These are phyloP conservation scores for Meganola albula DNA, from an alignment of 2,888 invertebrate species.

Conservation along the genomic window DNA sequence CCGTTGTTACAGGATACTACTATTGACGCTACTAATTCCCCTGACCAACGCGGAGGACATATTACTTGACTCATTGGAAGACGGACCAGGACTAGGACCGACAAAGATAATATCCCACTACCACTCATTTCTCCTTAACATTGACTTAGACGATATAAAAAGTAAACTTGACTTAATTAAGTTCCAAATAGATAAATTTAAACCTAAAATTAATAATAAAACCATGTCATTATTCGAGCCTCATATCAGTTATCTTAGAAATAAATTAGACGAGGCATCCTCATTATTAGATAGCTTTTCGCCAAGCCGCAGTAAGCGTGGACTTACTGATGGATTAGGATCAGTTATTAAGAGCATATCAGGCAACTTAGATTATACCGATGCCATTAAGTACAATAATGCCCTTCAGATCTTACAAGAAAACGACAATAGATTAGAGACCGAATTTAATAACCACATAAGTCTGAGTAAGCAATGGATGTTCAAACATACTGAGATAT, in stretches of 20 bases:
- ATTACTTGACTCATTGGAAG: too few relatives aligned
- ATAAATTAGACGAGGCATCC: background rate
- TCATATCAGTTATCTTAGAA: background rate
- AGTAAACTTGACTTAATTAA: background rate
- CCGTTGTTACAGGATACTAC: too few relatives aligned
- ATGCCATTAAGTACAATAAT: background rate
- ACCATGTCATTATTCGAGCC: background rate
- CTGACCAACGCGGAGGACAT: too few relatives aligned
- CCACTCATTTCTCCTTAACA: conserved; percentile 3
- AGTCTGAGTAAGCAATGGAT: background rate
- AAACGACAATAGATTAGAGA: background rate
- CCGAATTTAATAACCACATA: background rate
- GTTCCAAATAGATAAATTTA: background rate
- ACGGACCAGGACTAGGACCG: background rate
- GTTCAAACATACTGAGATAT: background rate
- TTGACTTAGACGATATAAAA: conserved; percentile 1
- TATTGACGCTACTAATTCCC: too few relatives aligned
- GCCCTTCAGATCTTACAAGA: background rate
- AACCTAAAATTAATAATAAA: background rate
- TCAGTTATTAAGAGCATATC: conserved; percentile 6
- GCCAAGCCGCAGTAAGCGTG: background rate
- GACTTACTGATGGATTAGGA: conserved; percentile 3
- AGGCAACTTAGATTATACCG: background rate
- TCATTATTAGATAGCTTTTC: background rate
- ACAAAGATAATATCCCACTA: background rate